A percentile compares a stretch with the other conserved stretches of the same genome.
Conservation (phyloP, 2,113 vertebrate species). For the Oryzias woworae region DNA sequence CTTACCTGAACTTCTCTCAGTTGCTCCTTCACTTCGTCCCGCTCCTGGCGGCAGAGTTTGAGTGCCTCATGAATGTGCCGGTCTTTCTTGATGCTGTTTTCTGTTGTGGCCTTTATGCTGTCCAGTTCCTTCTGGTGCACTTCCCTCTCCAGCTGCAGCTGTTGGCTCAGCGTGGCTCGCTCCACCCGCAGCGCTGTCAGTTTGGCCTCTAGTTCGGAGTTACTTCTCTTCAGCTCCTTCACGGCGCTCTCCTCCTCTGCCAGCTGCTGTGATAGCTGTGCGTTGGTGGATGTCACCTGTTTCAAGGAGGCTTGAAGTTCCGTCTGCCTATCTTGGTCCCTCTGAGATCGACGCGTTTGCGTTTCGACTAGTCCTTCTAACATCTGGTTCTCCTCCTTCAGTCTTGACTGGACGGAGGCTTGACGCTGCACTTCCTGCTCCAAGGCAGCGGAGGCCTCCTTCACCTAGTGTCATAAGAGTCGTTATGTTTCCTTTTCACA, state of each 20-base stretch:
- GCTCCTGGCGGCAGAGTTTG: conserved; percentile 79
- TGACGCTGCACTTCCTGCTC: conserved; percentile 80
- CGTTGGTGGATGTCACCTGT: conserved; percentile 78
- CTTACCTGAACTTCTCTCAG: conserved; percentile 83
- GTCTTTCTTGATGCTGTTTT: conserved; percentile 81
- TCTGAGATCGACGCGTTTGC: conserved; percentile 65
- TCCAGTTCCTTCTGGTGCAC: conserved; percentile 83
- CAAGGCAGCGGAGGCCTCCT: conserved; percentile 73
- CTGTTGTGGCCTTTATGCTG: conserved; percentile 72
- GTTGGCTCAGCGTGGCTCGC: conserved; percentile 70
- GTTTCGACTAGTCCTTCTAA: conserved; percentile 75
- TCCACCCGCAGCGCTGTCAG: conserved; percentile 78
- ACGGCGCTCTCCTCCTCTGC: conserved; percentile 80
- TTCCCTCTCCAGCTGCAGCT: conserved; percentile 87
- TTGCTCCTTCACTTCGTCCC: conserved; percentile 78
- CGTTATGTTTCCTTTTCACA: conserved; percentile 1
- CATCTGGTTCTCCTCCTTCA: conserved; percentile 80
- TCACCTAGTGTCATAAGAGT: conserved; percentile 46
- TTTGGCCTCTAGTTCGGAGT: conserved; percentile 76
- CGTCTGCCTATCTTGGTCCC: conserved; percentile 55
- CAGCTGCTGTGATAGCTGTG: conserved; percentile 77
- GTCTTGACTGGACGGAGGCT: conserved; percentile 65
- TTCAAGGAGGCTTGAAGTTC: conserved; percentile 82
- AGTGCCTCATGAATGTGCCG: conserved; percentile 78
- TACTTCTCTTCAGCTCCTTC: conserved; percentile 77